Conservation (phyloP, 1,140 invertebrate genomes). For the Drosophila nigromelanica region DNA sequence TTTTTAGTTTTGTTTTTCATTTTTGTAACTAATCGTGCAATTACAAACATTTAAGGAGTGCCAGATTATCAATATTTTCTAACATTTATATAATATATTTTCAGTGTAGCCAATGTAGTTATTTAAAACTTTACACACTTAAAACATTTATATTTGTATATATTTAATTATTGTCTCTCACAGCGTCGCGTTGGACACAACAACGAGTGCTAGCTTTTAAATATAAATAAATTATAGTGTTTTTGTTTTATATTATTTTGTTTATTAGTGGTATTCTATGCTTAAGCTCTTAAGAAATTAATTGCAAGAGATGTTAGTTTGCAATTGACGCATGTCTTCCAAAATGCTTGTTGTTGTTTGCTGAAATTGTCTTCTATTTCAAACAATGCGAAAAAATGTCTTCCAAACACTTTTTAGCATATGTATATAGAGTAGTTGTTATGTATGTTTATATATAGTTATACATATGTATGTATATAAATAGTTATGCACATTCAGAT, state of each 20-base stretch:
- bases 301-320: conserved; percentile 50
- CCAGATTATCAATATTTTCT: conserved; percentile 46
- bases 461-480: conserved; percentile 31
- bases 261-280: conserved; percentile 27
- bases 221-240: conserved; percentile 43
- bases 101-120: conserved; percentile 38
- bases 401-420: conserved; percentile 75
- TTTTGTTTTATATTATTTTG: conserved; percentile 26
- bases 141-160: conserved; percentile 57
- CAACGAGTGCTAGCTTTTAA: conserved; percentile 67
- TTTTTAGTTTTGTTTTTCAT: conserved; percentile 17
- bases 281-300: conserved; percentile 52
- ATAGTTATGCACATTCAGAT: conserved; percentile 48
- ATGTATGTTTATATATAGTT: conserved; percentile 25
- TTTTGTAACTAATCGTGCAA: conserved; percentile 65
- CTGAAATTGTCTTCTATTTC: conserved; percentile 63
- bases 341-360: conserved; percentile 68
- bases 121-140: conserved; percentile 63
- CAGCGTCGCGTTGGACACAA: conserved; percentile 75
- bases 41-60: conserved; percentile 65
- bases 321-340: conserved; percentile 76
- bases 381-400: conserved; percentile 80
- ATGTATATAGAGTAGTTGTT: conserved; percentile 26
- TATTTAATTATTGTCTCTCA: conserved; percentile 83
- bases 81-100: conserved; percentile 48